phyloP scores from a whole-genome alignment of 1,140 invertebrate species.

The Coelopa frigida region DNA sequence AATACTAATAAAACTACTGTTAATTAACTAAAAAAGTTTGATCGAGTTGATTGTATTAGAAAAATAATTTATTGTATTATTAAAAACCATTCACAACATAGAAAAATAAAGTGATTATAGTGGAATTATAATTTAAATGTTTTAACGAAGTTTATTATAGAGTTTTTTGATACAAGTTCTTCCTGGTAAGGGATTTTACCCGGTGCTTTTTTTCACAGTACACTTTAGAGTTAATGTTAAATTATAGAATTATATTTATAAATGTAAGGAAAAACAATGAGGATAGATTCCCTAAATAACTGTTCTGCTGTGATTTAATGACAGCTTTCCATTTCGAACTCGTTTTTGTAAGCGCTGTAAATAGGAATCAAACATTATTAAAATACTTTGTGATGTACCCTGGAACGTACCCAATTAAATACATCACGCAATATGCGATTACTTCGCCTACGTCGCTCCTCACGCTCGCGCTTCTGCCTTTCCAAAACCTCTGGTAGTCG shows the following conservation, averaged over 20 bases:
- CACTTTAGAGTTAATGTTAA: background rate
- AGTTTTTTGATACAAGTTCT: conserved; percentile 5
- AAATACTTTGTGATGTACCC: background rate
- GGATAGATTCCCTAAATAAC: too few species aligned
- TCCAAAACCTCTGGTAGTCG: conserved; percentile 33
- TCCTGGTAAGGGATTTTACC: conserved; percentile 2
- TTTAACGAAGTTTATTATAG: background rate
- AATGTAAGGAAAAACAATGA: too few species aligned
- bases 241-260: background rate
- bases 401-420: conserved; percentile 31
- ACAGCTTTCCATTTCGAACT: conserved; percentile 30
- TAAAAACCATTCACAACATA: conserved; percentile 1
- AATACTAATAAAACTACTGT: conserved; percentile 6
- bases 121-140: background rate
- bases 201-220: background rate
- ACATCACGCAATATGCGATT: conserved; percentile 38
- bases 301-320: conserved; percentile 34
- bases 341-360: conserved; percentile 33
- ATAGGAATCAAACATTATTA: background rate
- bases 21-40: background rate
- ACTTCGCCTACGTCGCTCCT: conserved; percentile 26
- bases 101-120: background rate
- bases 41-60: too few species aligned
- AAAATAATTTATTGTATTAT: conserved; percentile 2
- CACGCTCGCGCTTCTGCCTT: conserved; percentile 17